Percentiles rank a stretch among this genome's conserved stretches.
Evolutionary conservation across 2,113 vertebrate species (phyloP).

Genomic region (Paramisgurnus dabryanus): DNA sequence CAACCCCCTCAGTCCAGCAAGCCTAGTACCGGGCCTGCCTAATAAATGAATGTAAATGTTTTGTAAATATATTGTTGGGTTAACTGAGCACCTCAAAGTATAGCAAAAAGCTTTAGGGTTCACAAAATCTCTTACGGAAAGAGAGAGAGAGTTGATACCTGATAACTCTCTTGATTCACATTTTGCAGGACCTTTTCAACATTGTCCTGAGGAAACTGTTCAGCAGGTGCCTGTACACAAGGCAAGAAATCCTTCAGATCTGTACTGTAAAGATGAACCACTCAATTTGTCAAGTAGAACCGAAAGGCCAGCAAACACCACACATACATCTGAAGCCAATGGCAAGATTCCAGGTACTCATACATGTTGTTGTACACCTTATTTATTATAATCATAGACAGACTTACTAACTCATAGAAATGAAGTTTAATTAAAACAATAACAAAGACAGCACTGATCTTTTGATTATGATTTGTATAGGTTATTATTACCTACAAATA

Average conservation of each 20-base stretch:
- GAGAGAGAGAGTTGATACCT: no score
- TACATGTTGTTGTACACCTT: not conserved
- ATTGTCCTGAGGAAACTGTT: not conserved
- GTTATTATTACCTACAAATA: no score
- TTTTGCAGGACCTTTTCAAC: not conserved
- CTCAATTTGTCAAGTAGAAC: slow-evolving; percentile 73
- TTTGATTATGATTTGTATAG: no score
- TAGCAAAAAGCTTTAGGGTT: no score
- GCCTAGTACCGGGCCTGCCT: no score
- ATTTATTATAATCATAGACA: not conserved
- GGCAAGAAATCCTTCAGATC: slow-evolving; percentile 1
- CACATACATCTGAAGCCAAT: slow-evolving; percentile 55
- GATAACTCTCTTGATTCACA: not conserved
- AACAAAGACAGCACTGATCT: no score
- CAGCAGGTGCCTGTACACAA: not conserved
- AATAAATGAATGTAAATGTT: no score
- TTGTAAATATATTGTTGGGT: no score
- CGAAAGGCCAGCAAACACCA: slow-evolving; percentile 45
- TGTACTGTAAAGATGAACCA: slow-evolving; percentile 60
- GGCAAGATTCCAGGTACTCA: slow-evolving; percentile 75
- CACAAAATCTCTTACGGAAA: no score
- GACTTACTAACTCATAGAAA: no score
- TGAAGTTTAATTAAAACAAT: no score
- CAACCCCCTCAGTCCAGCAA: no score
- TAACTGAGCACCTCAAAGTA: not conserved